A percentile compares a stretch with the other conserved stretches of the same genome.
Evolutionary conservation across 2,888 invertebrate species (phyloP).

Genomic region (Himalopsyche japonica): DNA sequence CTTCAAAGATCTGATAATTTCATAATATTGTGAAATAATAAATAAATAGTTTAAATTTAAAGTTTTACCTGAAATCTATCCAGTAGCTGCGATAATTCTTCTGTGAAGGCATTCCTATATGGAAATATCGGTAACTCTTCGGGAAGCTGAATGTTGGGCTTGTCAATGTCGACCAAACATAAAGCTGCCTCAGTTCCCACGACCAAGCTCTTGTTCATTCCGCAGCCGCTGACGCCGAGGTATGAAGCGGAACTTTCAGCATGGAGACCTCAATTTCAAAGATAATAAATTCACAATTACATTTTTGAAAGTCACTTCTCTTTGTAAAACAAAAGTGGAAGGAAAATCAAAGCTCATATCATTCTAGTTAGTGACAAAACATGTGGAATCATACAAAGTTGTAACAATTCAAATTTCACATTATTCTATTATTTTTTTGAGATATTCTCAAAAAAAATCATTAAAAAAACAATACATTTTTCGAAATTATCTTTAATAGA

Average conservation of each 20-base stretch:
- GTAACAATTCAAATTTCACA: no score
- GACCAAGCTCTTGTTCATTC: constrained; percentile 56
- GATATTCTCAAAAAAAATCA: no score
- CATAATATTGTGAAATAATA: no score
- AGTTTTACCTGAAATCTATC: constrained; percentile 69
- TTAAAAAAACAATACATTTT: no score
- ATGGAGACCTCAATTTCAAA: constrained; percentile 59
- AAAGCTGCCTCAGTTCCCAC: constrained; percentile 82
- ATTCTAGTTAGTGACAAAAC: no score
- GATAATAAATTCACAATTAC: neutral
- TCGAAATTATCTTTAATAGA: no score
- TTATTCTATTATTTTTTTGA: no score
- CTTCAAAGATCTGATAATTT: no score
- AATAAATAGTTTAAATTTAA: no score
- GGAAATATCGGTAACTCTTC: constrained; percentile 95
- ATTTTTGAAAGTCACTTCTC: neutral
- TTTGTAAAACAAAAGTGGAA: neutral
- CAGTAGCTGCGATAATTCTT: constrained; percentile 76
- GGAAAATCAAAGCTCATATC: no score
- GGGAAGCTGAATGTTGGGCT: constrained; percentile 87
- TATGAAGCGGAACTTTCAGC: constrained; percentile 61
- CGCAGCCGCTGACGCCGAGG: constrained; percentile 49
- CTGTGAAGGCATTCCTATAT: constrained; percentile 81
- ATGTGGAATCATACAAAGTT: no score
- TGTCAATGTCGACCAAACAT: constrained; percentile 96